Base-by-base conservation (phyloP, 2,888 invertebrate species). In the Chalcosyrphus nemorum region DNA sequence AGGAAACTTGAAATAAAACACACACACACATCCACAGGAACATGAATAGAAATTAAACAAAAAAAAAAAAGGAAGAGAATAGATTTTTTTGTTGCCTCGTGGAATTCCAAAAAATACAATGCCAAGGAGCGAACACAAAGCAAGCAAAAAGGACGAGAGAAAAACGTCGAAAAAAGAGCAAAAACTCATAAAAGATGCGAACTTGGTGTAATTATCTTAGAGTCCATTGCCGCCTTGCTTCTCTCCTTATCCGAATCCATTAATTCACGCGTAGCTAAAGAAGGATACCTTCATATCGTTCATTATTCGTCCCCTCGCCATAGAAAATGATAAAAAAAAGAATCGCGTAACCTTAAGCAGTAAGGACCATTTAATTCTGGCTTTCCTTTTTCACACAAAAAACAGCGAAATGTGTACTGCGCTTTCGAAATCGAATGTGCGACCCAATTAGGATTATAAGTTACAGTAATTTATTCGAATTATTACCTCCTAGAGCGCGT, bases 381-480 rank as follows among this genome's bases (percentile, higher is more conserved):
- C 13, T 63, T 65, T 76, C 71, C 63, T 59, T 76, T 21, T n/a
- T n/a, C 19, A 27, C 17, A 38, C 57, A 38, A 43, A 24, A 50
- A 32, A 43, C 17, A 35, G 17, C 11, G 61, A 17, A 68, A 45
- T 11, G 13, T n/a, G n/a, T n/a, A 35, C 71, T 47, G 29, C 13
- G 71, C 56, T 63, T 65, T 54, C 45, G 45, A 61, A 52, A 41
- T 61, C 68, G 50, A 70, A 63, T 70, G 63, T 41, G 32, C 68
- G 47, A 15, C 70, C 56, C 57, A 81, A 57, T 81, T 71, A 70
- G 70, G 70, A 81, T 76, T 76, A 81, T 81, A 81, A 76, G 70
- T 57, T 61, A 71, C 70, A 81, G 59, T 71, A 76, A 81, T 76
- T 81, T 81, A 81, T 81, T 81, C 81, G 63, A 76, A 76, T 76